phyloP scores from a whole-genome alignment of 2,113 vertebrate species.

The Neotragus moschatus region DNA sequence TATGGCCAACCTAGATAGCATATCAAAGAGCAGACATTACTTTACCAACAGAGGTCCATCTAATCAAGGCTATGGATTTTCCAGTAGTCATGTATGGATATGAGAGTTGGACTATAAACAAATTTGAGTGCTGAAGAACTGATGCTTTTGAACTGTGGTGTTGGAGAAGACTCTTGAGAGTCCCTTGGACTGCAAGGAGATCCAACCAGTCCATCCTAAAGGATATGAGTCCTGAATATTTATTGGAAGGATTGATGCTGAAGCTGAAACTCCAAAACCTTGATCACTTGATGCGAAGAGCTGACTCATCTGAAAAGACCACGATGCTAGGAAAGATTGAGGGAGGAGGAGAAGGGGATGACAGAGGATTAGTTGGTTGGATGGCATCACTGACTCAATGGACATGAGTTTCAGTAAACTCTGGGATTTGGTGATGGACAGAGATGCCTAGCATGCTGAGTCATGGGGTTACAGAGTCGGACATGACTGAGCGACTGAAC shows the following conservation, averaged over 20 bases:
- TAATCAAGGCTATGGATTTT: not conserved
- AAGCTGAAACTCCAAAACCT: not conserved
- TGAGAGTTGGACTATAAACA: not conserved
- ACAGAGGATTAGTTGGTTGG: not conserved
- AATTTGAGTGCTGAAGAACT: not conserved
- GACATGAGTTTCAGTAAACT: not conserved
- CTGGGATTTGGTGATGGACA: not conserved
- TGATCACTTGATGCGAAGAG: not conserved
- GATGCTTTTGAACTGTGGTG: not conserved
- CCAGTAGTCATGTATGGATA: not conserved
- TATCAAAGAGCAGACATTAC: not conserved
- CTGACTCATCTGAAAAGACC: not conserved
- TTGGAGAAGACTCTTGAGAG: not conserved
- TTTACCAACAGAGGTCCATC: not conserved
- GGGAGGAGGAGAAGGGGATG: not conserved
- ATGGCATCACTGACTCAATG: not conserved
- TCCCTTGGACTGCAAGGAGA: not conserved
- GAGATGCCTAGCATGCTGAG: not conserved
- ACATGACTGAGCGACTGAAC: not conserved
- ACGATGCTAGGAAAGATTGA: not conserved
- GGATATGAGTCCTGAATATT: not conserved
- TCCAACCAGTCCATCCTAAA: not conserved
- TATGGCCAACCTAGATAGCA: not conserved
- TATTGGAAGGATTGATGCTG: not conserved
- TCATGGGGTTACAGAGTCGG: not conserved